Base-by-base conservation (phyloP, 2,113 vertebrate genomes). In the Syrrhaptes paradoxus region DNA sequence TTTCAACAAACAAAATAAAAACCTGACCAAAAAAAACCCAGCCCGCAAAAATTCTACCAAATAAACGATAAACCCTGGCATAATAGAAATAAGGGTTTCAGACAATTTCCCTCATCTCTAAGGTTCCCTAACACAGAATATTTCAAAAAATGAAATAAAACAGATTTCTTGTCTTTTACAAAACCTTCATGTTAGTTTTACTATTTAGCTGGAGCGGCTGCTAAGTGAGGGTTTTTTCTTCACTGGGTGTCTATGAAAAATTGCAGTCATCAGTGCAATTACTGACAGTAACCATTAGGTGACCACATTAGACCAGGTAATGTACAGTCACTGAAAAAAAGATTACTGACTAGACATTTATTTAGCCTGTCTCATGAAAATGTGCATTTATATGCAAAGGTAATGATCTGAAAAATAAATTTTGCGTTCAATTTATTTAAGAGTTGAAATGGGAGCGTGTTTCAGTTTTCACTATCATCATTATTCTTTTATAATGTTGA, bases 281-380 rank as follows among this genome's bases (percentile, higher is more conserved):
- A 57, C 96, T 76, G 55, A 12, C 76, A 73, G 45, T 71, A 49
- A 81, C 97, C 98, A 97, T 97, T 97, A 90, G 98, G 96, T 96
- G 98, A 98, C 82, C 92, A 94, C 95, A 90, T 96, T 68, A 98
- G 97, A 98, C 98, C 97, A 90, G 58, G 38, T 71, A 94, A 95
- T 82, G 58, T 17, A 22, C 41, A 81, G 34, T 45, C n/a, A 43
- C 21, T 32, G 84, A 13, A 59, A 43, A 65, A 72, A 48, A 61
- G 14, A 25, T 85, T 74, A 19, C 54, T 43, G 28, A 8, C 62
- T 63, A 21, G 17, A 34, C 26, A 78, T 82, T 21, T 38, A 17
- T 41, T 85, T 70, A 41, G 73, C 11, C 32, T 12, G 9, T 7
- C 43, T 85, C 75, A 6, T 43, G 31, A 57, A 67, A 17, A 67